These are phyloP conservation scores for Leptinotarsa peninsularis DNA, from an alignment of 2,888 invertebrate genomes.

Conservation along the genomic window DNA sequence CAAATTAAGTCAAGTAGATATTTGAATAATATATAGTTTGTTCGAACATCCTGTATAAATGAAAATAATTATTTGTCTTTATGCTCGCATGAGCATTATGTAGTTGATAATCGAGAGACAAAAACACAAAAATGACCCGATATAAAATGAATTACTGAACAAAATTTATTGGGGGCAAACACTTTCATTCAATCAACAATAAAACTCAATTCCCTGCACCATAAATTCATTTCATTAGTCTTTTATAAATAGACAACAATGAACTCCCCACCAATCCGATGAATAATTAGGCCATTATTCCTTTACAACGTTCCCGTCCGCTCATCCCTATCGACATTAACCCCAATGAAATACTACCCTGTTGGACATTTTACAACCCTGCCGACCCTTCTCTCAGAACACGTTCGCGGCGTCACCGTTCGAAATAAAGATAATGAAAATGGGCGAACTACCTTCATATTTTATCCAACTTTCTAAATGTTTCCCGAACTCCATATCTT, in stretches of 20 bases:
- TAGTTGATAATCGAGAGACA: too few relatives aligned
- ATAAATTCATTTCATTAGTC: neutral
- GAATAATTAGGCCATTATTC: neutral
- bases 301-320: neutral
- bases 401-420: neutral
- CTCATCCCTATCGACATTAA: neutral
- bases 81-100: too few relatives aligned
- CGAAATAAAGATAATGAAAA: slow-evolving; percentile 19
- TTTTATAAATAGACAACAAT: neutral
- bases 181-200: neutral
- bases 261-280: slow-evolving; percentile 1
- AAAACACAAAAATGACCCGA: too few relatives aligned
- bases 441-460: slow-evolving; percentile 15
- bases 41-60: too few relatives aligned
- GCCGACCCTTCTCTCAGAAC: neutral
- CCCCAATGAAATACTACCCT: slow-evolving; percentile 6
- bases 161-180: too few relatives aligned
- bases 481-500: slow-evolving; percentile 10
- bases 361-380: neutral
- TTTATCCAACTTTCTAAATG: slow-evolving; percentile 19
- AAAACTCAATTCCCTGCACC: neutral
- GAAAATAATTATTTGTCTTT: too few relatives aligned
- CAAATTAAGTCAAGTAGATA: too few relatives aligned
- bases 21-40: too few relatives aligned
- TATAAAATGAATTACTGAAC: too few relatives aligned